Conservation (phyloP, 1,140 invertebrate genomes). For the Platyscapa corneri region DNA sequence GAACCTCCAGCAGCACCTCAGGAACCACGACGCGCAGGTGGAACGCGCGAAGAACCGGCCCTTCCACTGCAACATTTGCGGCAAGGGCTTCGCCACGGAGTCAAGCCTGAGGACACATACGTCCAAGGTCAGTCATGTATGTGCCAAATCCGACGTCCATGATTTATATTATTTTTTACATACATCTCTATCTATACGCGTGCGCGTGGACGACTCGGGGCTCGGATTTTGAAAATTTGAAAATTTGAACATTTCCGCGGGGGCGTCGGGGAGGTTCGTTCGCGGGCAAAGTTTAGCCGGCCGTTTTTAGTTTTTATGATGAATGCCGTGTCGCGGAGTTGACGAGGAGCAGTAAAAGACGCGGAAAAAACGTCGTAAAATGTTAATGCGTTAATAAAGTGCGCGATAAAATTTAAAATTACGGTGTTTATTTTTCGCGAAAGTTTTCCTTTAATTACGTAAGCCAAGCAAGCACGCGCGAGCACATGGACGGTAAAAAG, state of each 20-base stretch:
- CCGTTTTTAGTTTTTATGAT: background rate
- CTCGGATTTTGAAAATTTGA: no score
- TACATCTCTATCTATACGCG: slow-evolving; percentile 25
- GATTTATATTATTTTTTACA: slow-evolving; percentile 57
- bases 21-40: slow-evolving; percentile 96
- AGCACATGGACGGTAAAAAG: background rate
- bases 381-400: slow-evolving; percentile 38
- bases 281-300: background rate
- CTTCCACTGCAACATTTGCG: slow-evolving; percentile 97
- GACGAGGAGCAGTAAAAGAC: background rate
- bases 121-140: slow-evolving; percentile 93
- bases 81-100: slow-evolving; percentile 96
- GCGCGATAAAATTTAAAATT: slow-evolving; percentile 27
- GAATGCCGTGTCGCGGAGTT: slow-evolving; percentile 15
- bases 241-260: slow-evolving; percentile 8
- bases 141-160: slow-evolving; percentile 76
- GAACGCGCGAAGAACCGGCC: slow-evolving; percentile 95
- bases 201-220: background rate
- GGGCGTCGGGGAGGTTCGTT: background rate
- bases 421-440: slow-evolving; percentile 31
- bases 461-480: background rate
- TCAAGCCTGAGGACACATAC: slow-evolving; percentile 95
- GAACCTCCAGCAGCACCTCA: slow-evolving; percentile 96
- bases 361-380: slow-evolving; percentile 30
- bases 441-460: background rate